phyloP scores from a whole-genome alignment of 2,113 vertebrate genomes.

The Rhea americana region DNA sequence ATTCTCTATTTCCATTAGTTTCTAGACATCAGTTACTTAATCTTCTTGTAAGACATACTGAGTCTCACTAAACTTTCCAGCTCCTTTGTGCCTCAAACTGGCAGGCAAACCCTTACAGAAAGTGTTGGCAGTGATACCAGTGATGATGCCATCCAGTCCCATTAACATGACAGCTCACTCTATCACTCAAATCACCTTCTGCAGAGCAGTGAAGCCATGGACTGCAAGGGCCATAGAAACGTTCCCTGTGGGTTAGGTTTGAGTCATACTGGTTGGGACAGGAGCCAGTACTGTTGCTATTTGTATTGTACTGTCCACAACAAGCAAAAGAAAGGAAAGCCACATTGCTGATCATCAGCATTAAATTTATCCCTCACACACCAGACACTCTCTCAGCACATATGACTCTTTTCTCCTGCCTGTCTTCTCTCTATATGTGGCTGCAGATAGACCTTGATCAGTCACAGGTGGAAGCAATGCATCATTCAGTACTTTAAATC shows the following conservation, averaged over 20 bases:
- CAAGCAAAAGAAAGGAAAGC: not conserved
- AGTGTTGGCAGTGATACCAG: not conserved
- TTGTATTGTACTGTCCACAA: not conserved
- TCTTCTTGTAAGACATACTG: not conserved
- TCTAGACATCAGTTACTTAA: accelerated
- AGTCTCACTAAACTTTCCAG: not conserved
- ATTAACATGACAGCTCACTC: not conserved
- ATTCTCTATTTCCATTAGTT: not conserved
- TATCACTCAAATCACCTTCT: not conserved
- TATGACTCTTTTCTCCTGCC: not conserved
- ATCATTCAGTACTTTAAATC: not conserved
- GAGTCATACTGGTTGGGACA: not conserved
- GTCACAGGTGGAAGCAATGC: not conserved
- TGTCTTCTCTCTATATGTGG: not conserved
- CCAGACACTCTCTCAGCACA: not conserved
- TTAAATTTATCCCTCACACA: not conserved
- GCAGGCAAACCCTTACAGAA: not conserved
- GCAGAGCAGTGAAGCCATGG: not conserved
- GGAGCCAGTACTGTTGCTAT: not conserved
- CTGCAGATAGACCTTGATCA: not conserved
- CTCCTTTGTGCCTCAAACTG: not conserved
- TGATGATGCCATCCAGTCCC: not conserved
- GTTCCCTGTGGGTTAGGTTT: not conserved
- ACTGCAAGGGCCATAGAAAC: not conserved
- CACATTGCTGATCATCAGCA: not conserved